Conservation (phyloP, 92 coral and sea anemone species). For the Phenganax stokvisi region DNA sequence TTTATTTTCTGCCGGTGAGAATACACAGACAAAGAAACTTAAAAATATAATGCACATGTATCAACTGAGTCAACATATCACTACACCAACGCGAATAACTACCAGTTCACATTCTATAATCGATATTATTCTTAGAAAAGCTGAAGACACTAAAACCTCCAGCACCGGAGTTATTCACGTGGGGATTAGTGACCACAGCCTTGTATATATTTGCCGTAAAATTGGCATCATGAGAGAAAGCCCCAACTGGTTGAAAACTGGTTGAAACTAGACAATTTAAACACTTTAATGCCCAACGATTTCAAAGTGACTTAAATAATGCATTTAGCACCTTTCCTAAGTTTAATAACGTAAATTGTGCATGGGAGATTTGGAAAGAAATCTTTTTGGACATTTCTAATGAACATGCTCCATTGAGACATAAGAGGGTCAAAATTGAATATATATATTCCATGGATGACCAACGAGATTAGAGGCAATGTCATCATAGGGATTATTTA, state of each 20-base stretch:
- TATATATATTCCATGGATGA: constrained; percentile 51
- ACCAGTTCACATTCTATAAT: background rate
- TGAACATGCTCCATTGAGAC: constrained; percentile 26
- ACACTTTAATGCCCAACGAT: background rate
- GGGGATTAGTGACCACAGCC: background rate
- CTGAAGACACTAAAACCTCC: too few species aligned
- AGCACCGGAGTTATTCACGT: too few species aligned
- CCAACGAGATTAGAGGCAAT: constrained; percentile 44
- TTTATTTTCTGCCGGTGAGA: background rate
- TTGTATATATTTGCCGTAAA: constrained; percentile 2
- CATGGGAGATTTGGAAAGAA: constrained; percentile 25
- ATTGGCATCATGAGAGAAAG: too few species aligned
- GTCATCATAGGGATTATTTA: constrained; percentile 38
- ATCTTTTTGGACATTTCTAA: constrained; percentile 5
- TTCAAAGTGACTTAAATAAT: constrained; percentile 1
- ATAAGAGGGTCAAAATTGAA: constrained; percentile 34
- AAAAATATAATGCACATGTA: background rate
- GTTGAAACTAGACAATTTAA: constrained; percentile 5
- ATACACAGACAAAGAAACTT: background rate
- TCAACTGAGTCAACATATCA: background rate
- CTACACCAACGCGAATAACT: background rate
- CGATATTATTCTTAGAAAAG: background rate
- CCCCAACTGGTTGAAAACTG: too few species aligned
- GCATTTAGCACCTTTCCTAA: background rate
- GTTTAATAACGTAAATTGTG: constrained; percentile 11